Base-by-base conservation (phyloP, 2,888 invertebrate genomes). In the Oegoconia quadripuncta region DNA sequence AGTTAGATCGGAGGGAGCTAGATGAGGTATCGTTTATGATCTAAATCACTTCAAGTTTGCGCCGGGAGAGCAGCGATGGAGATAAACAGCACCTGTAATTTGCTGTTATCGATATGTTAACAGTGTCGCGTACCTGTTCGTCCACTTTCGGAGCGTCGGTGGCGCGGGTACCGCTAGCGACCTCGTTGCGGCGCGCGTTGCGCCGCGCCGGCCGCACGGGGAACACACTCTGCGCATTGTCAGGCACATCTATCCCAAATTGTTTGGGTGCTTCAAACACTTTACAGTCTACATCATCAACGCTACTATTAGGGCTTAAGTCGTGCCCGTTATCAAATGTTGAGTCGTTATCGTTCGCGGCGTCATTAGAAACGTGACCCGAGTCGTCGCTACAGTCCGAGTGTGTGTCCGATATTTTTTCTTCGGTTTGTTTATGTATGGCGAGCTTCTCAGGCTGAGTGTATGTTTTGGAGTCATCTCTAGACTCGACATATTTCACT, bases 331-430 rank as follows among this genome's bases (percentile, higher is more conserved):
- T 74, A 55, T 84, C 81, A 50, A 79, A 83, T 13, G 70, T 59
- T 6, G 63, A 65, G 44, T 91, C 91, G 59, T 90, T 90, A 68
- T 93, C 93, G 64, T 93, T 93, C 34, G 93, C 93, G 42, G 93
- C 93, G 66, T 93, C 93, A 62, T 93, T 94, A 34, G 94, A 94
- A 53, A 93, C 94, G 75, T 94, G 93, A 43, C 94, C 94, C 39
- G 94, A 94, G 79, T 94, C 94, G 59, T 94, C 94, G 41, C 93
- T 93, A 58, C 93, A 93, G 58, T 92, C 92, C 4, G 92, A 92
- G 49, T 89, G 89, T 51, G 90, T 89, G 71, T 90, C 89, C 42
- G 89, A 89, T 69, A 83, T 80, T 67, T 88, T 88, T 55, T 88
- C 87, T 33, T 86, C 82, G 32, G 64, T 57, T 48, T 80, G 81